A percentile compares a stretch with the other conserved stretches of the same genome.
phyloP scores from a whole-genome alignment of 2,797 vertebrate genomes.

The Tragopan temminckii region DNA sequence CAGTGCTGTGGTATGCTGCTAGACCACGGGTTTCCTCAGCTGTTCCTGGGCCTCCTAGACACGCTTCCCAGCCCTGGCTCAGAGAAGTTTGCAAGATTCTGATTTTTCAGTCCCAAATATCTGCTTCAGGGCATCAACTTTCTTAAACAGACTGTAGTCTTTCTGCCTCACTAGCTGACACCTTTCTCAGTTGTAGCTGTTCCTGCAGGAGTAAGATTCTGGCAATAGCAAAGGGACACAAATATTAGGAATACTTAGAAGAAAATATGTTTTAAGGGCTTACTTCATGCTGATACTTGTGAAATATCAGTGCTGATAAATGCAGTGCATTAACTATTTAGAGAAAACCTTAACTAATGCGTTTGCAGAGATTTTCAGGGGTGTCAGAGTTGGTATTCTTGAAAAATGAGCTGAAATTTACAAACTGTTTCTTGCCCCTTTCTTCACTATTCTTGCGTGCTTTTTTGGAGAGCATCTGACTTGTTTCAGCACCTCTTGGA shows the following conservation, averaged over 20 bases:
- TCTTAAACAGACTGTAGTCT: background rate
- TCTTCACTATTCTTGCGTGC: background rate
- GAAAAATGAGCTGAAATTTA: background rate
- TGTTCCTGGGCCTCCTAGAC: background rate
- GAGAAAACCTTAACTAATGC: background rate
- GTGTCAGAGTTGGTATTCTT: background rate
- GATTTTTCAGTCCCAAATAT: background rate
- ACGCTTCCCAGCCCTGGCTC: background rate
- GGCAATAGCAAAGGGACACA: background rate
- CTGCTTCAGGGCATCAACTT: background rate
- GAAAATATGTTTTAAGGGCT: background rate
- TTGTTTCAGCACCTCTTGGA: background rate
- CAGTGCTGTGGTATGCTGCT: background rate
- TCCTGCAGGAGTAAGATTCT: background rate
- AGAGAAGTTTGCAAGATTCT: background rate
- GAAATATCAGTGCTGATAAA: accelerated
- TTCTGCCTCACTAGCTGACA: background rate
- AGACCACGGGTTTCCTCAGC: background rate
- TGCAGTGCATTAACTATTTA: background rate
- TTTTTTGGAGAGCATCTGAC: background rate
- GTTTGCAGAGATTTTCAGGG: background rate
- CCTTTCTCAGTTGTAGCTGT: background rate
- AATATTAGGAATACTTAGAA: background rate
- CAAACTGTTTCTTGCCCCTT: background rate
- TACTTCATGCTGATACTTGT: background rate